A percentile compares a stretch with the other conserved stretches of the same genome.
These are phyloP conservation scores for Mormyrus lacerda DNA, from an alignment of 2,113 vertebrate species.

Conservation along the genomic window DNA sequence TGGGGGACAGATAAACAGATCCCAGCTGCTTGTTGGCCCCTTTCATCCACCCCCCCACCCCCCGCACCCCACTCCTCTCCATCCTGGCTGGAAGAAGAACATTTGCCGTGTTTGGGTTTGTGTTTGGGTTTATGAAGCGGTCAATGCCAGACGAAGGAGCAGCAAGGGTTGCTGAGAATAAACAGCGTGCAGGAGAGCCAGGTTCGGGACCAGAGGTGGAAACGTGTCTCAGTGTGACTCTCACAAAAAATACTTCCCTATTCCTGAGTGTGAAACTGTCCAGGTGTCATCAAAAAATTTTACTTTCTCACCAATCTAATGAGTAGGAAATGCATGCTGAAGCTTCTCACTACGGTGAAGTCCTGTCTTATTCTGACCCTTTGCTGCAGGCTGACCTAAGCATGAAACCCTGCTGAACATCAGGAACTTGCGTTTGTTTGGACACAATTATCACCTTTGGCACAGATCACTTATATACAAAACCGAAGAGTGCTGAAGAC, in stretches of 20 bases:
- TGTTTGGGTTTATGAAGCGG: slow-evolving; percentile 14
- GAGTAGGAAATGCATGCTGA: background rate
- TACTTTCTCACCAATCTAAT: background rate
- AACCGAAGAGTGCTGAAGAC: background rate
- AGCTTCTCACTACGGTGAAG: background rate
- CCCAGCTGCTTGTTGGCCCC: background rate
- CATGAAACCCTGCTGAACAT: slow-evolving; percentile 5
- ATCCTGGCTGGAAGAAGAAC: background rate
- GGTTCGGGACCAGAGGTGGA: background rate
- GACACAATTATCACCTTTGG: slow-evolving; percentile 12
- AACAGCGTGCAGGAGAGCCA: background rate
- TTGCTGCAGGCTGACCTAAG: background rate
- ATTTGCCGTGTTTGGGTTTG: slow-evolving; percentile 12
- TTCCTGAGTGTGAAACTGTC: background rate
- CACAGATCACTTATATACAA: background rate
- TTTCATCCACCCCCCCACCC: too few species aligned
- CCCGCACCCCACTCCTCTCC: background rate
- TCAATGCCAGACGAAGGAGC: background rate
- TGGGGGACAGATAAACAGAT: background rate
- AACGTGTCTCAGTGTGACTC: background rate
- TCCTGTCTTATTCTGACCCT: background rate
- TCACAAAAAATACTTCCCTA: background rate
- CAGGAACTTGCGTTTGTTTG: slow-evolving; percentile 7
- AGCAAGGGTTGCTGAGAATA: background rate
- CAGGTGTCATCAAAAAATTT: background rate